phyloP scores from a whole-genome alignment of 2,797 vertebrate species.

The Chrosomus eos region DNA sequence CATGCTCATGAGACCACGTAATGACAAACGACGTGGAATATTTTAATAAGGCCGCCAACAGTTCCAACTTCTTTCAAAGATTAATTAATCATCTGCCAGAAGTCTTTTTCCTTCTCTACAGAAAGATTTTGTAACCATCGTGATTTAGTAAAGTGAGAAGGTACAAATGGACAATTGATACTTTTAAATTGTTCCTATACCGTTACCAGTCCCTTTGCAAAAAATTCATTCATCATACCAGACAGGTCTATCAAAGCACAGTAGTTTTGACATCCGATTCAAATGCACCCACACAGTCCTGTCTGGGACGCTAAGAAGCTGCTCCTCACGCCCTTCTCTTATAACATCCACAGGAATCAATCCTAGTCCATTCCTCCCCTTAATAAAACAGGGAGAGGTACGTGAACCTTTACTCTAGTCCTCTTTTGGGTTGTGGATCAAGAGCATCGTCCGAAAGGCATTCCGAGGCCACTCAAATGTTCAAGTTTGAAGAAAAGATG shows the following conservation, averaged over 20 bases:
- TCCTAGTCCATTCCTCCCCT: constrained; percentile 41
- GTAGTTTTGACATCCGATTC: constrained; percentile 24
- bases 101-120: constrained; percentile 52
- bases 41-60: constrained; percentile 70
- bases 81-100: constrained; percentile 40
- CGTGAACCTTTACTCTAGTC: constrained; percentile 13
- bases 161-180: constrained; percentile 41
- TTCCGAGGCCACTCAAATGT: constrained; percentile 40
- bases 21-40: constrained; percentile 58
- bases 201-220: constrained; percentile 17
- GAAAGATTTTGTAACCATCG: constrained; percentile 46
- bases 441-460: constrained; percentile 21
- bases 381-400: constrained; percentile 17
- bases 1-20: constrained; percentile 59
- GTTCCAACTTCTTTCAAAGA: constrained; percentile 57
- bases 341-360: constrained; percentile 40
- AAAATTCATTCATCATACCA: background rate
- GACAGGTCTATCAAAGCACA: constrained; percentile 25
- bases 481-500: constrained; percentile 44
- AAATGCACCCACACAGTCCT: constrained; percentile 10
- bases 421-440: constrained; percentile 34
- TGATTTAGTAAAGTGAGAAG: constrained; percentile 41
- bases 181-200: constrained; percentile 27
- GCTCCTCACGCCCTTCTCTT: constrained; percentile 20
- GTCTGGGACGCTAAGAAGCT: constrained; percentile 36